Conservation (phyloP, 2,888 invertebrate species). For the Anoplius nigerrimus region DNA sequence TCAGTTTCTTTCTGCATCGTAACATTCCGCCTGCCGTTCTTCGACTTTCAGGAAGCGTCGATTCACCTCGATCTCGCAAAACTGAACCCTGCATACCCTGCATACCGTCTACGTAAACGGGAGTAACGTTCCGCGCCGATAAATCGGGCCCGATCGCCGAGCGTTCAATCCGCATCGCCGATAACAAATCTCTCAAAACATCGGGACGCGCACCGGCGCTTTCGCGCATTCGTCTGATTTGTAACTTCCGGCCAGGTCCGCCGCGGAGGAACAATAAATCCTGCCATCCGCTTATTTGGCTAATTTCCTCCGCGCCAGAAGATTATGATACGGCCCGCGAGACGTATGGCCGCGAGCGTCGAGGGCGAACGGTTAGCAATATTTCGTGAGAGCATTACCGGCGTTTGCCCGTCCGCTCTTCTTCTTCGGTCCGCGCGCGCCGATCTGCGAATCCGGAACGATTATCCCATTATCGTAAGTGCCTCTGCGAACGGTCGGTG, state of each 20-base stretch:
- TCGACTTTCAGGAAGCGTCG: slow-evolving; percentile 1
- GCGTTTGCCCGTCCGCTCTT: no score
- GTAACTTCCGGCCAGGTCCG: no score
- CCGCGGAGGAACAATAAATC: no score
- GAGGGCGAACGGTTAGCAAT: no score
- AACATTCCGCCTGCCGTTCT: slow-evolving; percentile 5
- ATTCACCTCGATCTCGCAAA: not conserved
- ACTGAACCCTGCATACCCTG: not conserved
- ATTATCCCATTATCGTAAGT: slow-evolving; percentile 6
- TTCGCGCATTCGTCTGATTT: not conserved
- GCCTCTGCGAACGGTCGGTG: not conserved
- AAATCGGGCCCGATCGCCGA: not conserved
- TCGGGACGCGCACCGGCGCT: not conserved
- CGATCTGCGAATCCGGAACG: slow-evolving; percentile 8
- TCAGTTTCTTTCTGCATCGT: not conserved
- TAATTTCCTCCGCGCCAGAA: no score
- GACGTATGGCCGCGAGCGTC: no score
- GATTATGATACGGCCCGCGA: no score
- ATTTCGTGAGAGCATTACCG: no score
- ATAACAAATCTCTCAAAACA: no score
- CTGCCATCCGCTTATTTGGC: no score
- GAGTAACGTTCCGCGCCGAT: not conserved
- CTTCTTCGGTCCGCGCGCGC: not conserved
- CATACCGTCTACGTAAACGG: not conserved
- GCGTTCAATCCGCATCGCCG: not conserved